Conservation (phyloP, 2,888 invertebrate genomes). For the Micropterix aruncella region DNA sequence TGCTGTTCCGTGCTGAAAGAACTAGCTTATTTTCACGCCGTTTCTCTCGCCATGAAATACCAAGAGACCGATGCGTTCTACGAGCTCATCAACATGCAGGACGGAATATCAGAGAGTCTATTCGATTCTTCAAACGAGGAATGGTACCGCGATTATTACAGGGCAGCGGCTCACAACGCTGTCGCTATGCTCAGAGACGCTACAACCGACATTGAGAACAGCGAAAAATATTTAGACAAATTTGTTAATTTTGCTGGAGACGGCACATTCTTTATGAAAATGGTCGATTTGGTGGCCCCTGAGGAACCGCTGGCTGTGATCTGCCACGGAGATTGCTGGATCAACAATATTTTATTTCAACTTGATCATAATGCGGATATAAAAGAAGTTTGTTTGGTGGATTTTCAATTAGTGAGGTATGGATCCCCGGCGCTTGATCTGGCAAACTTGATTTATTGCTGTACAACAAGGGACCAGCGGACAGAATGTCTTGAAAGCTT, state of each 20-base stretch:
- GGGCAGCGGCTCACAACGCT: constrained; percentile 47
- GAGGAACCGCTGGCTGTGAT: constrained; percentile 53
- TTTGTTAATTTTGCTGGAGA: constrained; percentile 45
- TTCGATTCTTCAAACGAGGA: constrained; percentile 50
- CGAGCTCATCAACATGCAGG: constrained; percentile 29
- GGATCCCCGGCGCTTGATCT: constrained; percentile 56
- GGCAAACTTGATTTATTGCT: constrained; percentile 50
- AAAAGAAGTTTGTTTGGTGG: constrained; percentile 49
- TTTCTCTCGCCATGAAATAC: constrained; percentile 47
- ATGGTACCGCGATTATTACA: constrained; percentile 56
- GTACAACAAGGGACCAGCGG: constrained; percentile 47
- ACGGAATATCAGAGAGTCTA: constrained; percentile 38
- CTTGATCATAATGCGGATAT: constrained; percentile 36
- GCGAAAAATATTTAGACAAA: constrained; percentile 40
- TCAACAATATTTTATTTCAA: constrained; percentile 54
- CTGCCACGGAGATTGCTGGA: constrained; percentile 65
- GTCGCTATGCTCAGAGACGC: constrained; percentile 45
- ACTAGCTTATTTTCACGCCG: constrained; percentile 48
- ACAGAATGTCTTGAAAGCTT: constrained; percentile 39
- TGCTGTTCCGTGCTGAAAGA: constrained; percentile 42
- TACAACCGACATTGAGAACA: constrained; percentile 23
- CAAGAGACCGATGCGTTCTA: constrained; percentile 41
- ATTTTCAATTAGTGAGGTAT: constrained; percentile 56
- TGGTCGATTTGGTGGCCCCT: constrained; percentile 48
- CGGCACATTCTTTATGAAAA: constrained; percentile 49